Conservation (phyloP, 30 jellyfish, hydroid and myxozoan species). For the Rhopilema esculentum region DNA sequence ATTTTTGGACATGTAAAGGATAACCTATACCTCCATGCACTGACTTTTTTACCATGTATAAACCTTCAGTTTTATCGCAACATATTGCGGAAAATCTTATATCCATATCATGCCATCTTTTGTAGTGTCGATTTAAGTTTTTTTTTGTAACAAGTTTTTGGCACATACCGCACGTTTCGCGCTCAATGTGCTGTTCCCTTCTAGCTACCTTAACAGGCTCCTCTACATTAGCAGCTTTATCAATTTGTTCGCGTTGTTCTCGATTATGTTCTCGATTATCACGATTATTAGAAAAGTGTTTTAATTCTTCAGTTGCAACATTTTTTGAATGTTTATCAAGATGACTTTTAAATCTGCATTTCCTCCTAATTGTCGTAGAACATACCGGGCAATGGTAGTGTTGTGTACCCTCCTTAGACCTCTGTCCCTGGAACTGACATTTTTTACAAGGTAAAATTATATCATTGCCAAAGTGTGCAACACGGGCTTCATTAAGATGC, state of each 20-base stretch:
- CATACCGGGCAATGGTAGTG: slow-evolving; percentile 27
- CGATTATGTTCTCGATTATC: neutral
- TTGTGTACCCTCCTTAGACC: neutral
- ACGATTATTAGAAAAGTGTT: neutral
- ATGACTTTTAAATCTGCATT: neutral
- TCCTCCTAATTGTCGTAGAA: neutral
- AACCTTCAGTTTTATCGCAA: slow-evolving; percentile 1
- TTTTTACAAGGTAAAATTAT: slow-evolving; percentile 15
- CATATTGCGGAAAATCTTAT: neutral
- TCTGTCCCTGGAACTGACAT: neutral
- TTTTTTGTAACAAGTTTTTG: neutral
- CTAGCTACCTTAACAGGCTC: neutral
- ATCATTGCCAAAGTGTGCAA: neutral
- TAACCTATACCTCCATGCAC: slow-evolving; percentile 14
- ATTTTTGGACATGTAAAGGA: slow-evolving; percentile 36
- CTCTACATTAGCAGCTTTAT: neutral
- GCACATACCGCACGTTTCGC: neutral
- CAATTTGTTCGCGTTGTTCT: neutral
- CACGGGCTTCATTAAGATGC: neutral
- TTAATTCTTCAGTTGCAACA: neutral
- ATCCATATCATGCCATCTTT: neutral
- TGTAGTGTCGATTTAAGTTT: neutral
- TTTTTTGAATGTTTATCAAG: neutral
- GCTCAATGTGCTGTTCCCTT: neutral
- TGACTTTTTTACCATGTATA: slow-evolving; percentile 6